A percentile compares a stretch with the other conserved stretches of the same genome.
These are phyloP conservation scores for Cebidichthys violaceus DNA, from an alignment of 2,113 vertebrate genomes.

Conservation along the genomic window DNA sequence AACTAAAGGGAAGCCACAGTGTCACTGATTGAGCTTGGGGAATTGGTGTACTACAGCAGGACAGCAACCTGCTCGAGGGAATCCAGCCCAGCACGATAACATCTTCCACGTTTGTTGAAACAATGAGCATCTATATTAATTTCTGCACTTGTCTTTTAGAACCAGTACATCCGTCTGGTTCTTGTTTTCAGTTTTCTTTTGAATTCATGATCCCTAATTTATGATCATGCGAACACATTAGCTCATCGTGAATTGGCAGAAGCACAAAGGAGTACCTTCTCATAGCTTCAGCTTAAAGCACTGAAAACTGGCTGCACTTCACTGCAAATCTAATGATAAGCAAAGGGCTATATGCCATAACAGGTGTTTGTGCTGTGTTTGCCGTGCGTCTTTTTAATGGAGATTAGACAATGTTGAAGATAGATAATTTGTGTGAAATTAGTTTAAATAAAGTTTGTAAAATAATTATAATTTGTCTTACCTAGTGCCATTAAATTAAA, in stretches of 20 bases:
- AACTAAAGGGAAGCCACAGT: conserved; percentile 32
- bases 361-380: conserved; percentile 16
- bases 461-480: conserved; percentile 5
- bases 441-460: conserved; percentile 8
- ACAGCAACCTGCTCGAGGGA: background rate
- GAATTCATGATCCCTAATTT: background rate
- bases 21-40: conserved; percentile 25
- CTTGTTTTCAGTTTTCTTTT: background rate
- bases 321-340: conserved; percentile 41
- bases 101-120: background rate
- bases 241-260: conserved; percentile 18
- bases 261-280: conserved; percentile 16
- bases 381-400: background rate
- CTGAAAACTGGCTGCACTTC: conserved; percentile 34
- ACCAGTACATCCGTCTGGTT: background rate
- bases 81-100: background rate
- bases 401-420: conserved; percentile 18
- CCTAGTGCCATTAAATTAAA: background rate
- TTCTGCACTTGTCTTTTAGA: background rate
- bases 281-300: conserved; percentile 25
- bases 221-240: conserved; percentile 25
- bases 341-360: conserved; percentile 15
- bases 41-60: conserved; percentile 4
- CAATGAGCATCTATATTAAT: background rate
- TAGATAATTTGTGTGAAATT: conserved; percentile 10